These are phyloP conservation scores for Tichodroma muraria DNA, from an alignment of 2,113 vertebrate genomes.

Conservation along the genomic window DNA sequence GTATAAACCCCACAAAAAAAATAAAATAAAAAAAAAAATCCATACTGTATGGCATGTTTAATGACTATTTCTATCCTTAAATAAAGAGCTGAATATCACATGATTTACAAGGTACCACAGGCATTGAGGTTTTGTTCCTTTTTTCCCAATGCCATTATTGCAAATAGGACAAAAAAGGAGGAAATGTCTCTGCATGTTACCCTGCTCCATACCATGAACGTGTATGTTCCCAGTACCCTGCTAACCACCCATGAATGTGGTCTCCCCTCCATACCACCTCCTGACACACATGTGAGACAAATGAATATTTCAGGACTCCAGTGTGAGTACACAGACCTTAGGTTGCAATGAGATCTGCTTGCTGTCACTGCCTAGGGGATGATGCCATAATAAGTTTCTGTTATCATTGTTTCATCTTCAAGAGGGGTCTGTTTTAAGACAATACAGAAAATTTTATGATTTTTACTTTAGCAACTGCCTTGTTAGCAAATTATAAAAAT, in stretches of 20 bases:
- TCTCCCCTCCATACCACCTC: not conserved
- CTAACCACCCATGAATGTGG: not conserved
- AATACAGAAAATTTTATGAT: not conserved
- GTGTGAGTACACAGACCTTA: not conserved
- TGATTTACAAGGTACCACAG: not conserved
- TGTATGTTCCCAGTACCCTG: too few relatives aligned
- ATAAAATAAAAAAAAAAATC: accelerated
- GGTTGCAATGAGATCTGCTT: not conserved
- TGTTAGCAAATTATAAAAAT: not conserved
- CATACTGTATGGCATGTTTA: not conserved
- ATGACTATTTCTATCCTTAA: not conserved
- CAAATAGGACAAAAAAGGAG: not conserved
- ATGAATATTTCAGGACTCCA: not conserved
- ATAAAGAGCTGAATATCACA: not conserved
- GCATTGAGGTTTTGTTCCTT: not conserved
- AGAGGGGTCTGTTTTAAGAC: not conserved
- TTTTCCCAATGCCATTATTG: not conserved
- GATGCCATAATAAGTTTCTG: not conserved
- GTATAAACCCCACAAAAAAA: not conserved
- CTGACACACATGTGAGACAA: not conserved
- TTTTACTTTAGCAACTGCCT: not conserved
- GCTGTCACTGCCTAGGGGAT: not conserved
- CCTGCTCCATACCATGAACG: not conserved
- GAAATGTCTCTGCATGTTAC: not conserved
- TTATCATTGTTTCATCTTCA: not conserved